Evolutionary conservation across 2,113 vertebrate species (phyloP).

Genomic region (Picathartes gymnocephalus): DNA sequence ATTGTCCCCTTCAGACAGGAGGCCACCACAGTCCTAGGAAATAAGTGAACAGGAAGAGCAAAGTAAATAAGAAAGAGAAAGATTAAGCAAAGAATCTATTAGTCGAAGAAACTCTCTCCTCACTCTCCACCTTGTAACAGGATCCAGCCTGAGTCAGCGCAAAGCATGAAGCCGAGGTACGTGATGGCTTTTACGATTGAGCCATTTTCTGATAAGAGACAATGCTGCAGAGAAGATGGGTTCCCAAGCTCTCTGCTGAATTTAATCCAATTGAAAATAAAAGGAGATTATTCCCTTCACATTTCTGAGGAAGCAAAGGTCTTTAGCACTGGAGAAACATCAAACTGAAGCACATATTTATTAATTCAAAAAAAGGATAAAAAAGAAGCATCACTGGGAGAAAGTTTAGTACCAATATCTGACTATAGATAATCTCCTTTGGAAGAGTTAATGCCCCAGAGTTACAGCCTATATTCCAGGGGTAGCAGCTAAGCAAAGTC

Average conservation of each 20-base stretch:
- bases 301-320: neutral
- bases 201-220: slow-evolving; percentile 15
- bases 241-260: neutral
- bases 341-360: neutral
- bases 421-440: neutral
- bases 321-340: neutral
- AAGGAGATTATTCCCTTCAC: slow-evolving; percentile 7
- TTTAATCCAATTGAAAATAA: slow-evolving; percentile 36
- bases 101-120: neutral
- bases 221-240: neutral
- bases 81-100: neutral
- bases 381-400: neutral
- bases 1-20: slow-evolving; percentile 95
- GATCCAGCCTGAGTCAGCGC: neutral
- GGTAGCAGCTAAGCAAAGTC: neutral
- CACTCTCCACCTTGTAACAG: neutral
- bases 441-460: neutral
- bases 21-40: slow-evolving; percentile 88
- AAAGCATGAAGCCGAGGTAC: neutral
- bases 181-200: neutral
- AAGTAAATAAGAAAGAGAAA: neutral
- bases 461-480: neutral
- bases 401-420: neutral
- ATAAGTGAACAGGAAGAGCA: neutral
- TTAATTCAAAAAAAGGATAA: neutral